Evolutionary conservation across 35 echinoderm and acorn worm genomes (phyloP).

Genomic region (Ophiothrix spiculata): DNA sequence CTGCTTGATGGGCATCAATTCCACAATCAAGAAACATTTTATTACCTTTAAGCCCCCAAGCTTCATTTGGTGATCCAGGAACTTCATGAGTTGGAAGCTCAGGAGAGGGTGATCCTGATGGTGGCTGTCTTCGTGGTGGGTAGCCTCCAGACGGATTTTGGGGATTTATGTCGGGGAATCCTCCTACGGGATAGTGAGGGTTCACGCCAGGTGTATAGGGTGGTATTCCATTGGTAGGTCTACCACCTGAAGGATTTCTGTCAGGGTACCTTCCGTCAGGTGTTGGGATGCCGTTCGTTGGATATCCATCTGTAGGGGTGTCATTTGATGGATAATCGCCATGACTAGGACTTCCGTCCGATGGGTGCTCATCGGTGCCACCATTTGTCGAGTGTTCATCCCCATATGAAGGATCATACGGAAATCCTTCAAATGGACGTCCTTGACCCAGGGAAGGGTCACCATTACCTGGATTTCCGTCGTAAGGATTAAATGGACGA

Average conservation of each 20-base stretch:
- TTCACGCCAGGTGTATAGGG: not conserved
- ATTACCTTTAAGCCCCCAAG: conserved; percentile 20
- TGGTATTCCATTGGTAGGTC: no score
- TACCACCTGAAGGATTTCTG: not conserved
- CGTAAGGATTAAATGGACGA: no score
- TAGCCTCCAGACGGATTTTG: not conserved
- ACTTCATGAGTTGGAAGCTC: not conserved
- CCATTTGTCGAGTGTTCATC: not conserved
- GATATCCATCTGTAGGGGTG: not conserved
- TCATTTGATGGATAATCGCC: no score
- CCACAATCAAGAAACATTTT: conserved; percentile 13
- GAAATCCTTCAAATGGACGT: not conserved
- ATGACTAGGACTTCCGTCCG: no score
- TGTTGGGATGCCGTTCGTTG: not conserved
- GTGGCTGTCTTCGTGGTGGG: not conserved
- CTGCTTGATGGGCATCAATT: not conserved
- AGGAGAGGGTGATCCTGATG: not conserved
- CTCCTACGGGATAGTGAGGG: not conserved
- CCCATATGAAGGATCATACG: no score
- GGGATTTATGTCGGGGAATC: not conserved
- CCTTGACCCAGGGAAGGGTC: not conserved
- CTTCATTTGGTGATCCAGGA: not conserved
- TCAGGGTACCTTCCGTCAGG: not conserved
- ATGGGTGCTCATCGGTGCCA: no score
- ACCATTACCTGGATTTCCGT: not conserved